These are phyloP conservation scores for Petaurus breviceps DNA, from an alignment of 2,113 vertebrate species.

Conservation along the genomic window DNA sequence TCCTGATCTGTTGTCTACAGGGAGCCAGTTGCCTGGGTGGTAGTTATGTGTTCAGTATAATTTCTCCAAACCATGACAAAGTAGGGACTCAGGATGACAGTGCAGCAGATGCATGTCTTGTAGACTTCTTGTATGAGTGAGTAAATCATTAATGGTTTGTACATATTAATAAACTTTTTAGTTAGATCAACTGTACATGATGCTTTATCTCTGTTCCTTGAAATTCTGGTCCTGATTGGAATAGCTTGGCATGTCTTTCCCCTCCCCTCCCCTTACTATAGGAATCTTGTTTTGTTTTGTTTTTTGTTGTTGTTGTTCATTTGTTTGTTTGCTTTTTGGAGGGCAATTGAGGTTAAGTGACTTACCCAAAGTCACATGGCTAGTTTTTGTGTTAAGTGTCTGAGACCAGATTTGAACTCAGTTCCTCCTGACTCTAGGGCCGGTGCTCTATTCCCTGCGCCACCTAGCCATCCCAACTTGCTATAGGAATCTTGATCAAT, in stretches of 20 bases:
- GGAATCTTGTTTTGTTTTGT: too few relatives aligned
- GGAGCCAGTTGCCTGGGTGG: background rate
- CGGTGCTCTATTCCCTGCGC: too few relatives aligned
- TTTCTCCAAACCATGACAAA: background rate
- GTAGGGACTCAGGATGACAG: background rate
- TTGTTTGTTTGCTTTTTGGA: too few relatives aligned
- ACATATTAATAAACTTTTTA: background rate
- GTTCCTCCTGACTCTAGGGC: too few relatives aligned
- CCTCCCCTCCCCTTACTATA: slow-evolving; percentile 3
- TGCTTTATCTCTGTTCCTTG: background rate
- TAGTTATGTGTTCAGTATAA: background rate
- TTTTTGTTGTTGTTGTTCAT: too few relatives aligned
- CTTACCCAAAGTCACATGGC: too few relatives aligned
- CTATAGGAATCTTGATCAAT: slow-evolving; percentile 9
- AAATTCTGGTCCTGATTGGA: background rate
- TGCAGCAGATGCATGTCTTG: background rate
- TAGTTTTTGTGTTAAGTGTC: too few relatives aligned
- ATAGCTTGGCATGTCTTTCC: background rate
- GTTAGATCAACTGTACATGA: background rate
- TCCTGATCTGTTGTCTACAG: background rate
- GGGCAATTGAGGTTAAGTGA: too few relatives aligned
- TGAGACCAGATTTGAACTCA: too few relatives aligned
- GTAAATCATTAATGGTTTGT: background rate
- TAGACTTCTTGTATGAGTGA: background rate
- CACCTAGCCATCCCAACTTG: too few relatives aligned